Evolutionary conservation across 1,140 invertebrate species (phyloP).

Genomic region (Phortica variegata): DNA sequence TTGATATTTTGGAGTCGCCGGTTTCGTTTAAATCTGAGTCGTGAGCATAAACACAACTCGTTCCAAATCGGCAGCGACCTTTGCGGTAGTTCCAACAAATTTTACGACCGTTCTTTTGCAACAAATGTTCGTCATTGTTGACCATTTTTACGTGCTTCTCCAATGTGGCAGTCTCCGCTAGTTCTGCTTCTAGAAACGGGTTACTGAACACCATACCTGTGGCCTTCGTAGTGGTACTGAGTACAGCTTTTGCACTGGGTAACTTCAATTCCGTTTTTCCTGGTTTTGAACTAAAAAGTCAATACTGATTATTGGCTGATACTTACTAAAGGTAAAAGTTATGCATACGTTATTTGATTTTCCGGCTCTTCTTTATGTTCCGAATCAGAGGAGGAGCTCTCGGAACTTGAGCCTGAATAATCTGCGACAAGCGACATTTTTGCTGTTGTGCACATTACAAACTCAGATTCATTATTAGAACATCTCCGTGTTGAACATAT

Average conservation of each 20-base stretch:
- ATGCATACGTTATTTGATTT: background rate
- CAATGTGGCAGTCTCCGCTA: slow-evolving; percentile 80
- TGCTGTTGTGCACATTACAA: slow-evolving; percentile 12
- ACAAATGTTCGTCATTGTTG: slow-evolving; percentile 68
- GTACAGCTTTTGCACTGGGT: slow-evolving; percentile 36
- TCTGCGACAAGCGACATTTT: slow-evolving; percentile 41
- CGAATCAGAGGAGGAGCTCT: slow-evolving; percentile 39
- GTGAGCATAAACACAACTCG: slow-evolving; percentile 90
- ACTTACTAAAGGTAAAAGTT: background rate
- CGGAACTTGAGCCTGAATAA: slow-evolving; percentile 10
- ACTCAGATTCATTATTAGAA: too few species aligned
- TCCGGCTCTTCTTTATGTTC: slow-evolving; percentile 16
- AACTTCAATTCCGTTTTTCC: slow-evolving; percentile 15
- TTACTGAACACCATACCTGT: slow-evolving; percentile 74
- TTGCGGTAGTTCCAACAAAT: slow-evolving; percentile 93
- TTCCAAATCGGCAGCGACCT: slow-evolving; percentile 86
- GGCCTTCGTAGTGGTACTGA: slow-evolving; percentile 28
- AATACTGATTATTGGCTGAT: background rate
- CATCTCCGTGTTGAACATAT: too few species aligned
- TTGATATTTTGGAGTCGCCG: background rate
- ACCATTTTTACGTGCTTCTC: slow-evolving; percentile 95
- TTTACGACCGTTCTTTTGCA: slow-evolving; percentile 82
- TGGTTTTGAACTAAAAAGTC: slow-evolving; percentile 10
- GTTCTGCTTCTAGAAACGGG: slow-evolving; percentile 86
- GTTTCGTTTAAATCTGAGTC: slow-evolving; percentile 71